Evolutionary conservation across 2,888 invertebrate species (phyloP).

Genomic region (Epicampocera succincta): DNA sequence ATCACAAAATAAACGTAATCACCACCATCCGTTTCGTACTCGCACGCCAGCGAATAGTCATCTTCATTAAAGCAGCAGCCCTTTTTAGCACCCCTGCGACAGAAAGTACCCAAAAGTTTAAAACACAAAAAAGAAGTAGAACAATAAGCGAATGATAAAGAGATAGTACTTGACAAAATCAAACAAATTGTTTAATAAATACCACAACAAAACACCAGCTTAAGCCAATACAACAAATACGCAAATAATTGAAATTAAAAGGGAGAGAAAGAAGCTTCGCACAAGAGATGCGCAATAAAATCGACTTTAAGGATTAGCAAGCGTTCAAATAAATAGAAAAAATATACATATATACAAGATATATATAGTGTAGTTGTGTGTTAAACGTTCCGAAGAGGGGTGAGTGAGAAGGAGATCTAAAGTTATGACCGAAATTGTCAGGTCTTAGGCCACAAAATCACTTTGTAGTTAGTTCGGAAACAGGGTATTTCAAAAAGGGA

Average conservation of each 20-base stretch:
- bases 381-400: constrained; percentile 48
- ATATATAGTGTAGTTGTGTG: background rate
- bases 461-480: constrained; percentile 3
- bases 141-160: constrained; percentile 28
- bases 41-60: background rate
- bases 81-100: constrained; percentile 60
- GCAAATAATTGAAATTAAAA: constrained; percentile 17
- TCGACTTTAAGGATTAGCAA: constrained; percentile 68
- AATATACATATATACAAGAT: no score
- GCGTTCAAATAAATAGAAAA: constrained; percentile 50
- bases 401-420: constrained; percentile 26
- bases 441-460: constrained; percentile 55
- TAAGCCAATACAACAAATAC: constrained; percentile 39
- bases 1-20: constrained; percentile 56
- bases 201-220: constrained; percentile 66
- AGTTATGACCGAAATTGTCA: constrained; percentile 45
- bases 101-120: background rate
- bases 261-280: constrained; percentile 1
- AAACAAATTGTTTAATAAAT: constrained; percentile 68
- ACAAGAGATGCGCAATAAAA: constrained; percentile 63
- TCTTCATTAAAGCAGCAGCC: constrained; percentile 19
- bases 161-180: constrained; percentile 67
- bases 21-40: constrained; percentile 44
- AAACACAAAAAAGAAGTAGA: constrained; percentile 20
- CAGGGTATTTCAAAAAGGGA: constrained; percentile 23